Conservation (phyloP, 2,797 vertebrate genomes). For the Alauda arvensis region DNA sequence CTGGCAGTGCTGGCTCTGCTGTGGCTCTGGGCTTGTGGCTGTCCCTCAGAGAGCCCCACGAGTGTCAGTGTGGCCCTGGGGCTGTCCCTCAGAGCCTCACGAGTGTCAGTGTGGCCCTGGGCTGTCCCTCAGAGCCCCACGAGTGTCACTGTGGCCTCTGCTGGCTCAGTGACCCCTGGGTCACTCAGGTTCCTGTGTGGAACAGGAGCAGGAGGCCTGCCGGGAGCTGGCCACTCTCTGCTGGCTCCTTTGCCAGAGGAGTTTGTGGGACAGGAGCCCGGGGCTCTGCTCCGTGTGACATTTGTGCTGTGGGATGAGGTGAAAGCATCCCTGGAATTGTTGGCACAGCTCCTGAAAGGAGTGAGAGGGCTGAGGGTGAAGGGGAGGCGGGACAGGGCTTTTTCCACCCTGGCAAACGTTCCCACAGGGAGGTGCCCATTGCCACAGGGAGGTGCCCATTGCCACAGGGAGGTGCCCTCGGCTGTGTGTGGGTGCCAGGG, state of each 20-base stretch:
- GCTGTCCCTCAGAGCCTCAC: neutral
- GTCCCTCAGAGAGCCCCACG: too few relatives aligned
- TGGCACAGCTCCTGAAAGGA: neutral
- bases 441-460: neutral
- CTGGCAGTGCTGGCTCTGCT: too few relatives aligned
- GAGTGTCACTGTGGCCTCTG: neutral
- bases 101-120: too few relatives aligned
- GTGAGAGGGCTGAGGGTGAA: neutral
- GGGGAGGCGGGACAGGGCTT: neutral
- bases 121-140: neutral
- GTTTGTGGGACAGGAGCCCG: neutral
- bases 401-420: neutral
- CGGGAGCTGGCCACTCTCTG: neutral
- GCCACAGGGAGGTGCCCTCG: neutral
- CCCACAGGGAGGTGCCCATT: too few relatives aligned
- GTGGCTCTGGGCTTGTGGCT: too few relatives aligned
- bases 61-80: too few relatives aligned
- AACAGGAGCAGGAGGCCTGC: neutral
- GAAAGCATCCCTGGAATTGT: neutral
- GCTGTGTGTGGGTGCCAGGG: neutral
- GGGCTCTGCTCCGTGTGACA: slow-evolving; percentile 12
- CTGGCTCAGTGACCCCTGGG: neutral
- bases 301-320: neutral
- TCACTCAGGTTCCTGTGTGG: neutral
- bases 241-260: neutral